phyloP scores from a whole-genome alignment of 2,113 vertebrate species.

The Fregetta grallaria region DNA sequence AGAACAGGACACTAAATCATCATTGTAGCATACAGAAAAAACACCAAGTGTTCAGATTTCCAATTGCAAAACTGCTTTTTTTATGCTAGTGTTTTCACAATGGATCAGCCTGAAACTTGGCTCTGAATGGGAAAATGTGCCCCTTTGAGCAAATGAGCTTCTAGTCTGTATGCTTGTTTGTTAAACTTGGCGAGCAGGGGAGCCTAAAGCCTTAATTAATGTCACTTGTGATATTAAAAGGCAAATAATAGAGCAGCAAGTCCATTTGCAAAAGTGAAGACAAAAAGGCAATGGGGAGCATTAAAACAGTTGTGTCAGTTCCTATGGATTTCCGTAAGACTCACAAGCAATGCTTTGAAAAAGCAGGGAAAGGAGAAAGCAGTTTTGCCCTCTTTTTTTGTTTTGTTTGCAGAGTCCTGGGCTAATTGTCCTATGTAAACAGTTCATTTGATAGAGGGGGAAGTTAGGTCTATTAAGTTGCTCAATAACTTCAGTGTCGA shows the following conservation, averaged over 20 bases:
- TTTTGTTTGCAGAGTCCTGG: background rate
- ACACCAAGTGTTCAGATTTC: background rate
- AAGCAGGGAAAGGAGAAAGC: background rate
- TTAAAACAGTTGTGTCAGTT: background rate
- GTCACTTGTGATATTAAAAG: background rate
- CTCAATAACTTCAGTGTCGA: background rate
- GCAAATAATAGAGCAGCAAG: constrained; percentile 20
- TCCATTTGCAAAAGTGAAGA: background rate
- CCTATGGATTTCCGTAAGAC: background rate
- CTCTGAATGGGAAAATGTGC: background rate
- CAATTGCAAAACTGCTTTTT: background rate
- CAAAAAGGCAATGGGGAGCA: background rate
- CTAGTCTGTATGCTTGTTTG: background rate
- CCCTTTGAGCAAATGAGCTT: background rate
- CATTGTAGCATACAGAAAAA: background rate
- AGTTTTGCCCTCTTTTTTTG: background rate
- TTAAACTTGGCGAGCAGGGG: background rate
- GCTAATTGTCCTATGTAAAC: background rate
- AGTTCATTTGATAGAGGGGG: background rate
- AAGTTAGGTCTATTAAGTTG: background rate
- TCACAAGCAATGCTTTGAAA: background rate
- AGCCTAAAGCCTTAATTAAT: constrained; percentile 25
- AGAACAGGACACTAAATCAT: background rate
- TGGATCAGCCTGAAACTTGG: constrained; percentile 8
- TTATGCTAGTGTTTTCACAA: background rate